These are phyloP conservation scores for Heterotilapia buettikoferi DNA, from an alignment of 2,113 vertebrate species.

Conservation along the genomic window DNA sequence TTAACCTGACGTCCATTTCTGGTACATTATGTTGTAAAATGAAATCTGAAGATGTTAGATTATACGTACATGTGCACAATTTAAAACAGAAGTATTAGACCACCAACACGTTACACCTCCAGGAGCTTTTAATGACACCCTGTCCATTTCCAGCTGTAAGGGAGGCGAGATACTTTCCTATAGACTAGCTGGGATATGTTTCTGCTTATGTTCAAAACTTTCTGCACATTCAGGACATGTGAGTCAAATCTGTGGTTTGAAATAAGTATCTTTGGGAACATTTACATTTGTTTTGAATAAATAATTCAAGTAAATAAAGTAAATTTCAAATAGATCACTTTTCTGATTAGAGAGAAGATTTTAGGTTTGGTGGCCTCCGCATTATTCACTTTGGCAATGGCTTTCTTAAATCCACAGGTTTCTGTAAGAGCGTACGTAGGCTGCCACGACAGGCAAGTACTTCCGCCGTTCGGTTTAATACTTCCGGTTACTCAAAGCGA, in stretches of 20 bases:
- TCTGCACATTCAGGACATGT: background rate
- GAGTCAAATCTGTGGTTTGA: background rate
- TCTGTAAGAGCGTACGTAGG: background rate
- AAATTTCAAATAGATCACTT: too few relatives aligned
- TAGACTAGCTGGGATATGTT: background rate
- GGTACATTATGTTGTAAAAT: background rate
- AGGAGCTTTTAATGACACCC: background rate
- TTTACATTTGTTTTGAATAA: background rate
- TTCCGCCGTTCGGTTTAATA: background rate
- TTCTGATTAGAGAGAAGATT: background rate
- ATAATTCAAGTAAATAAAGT: background rate
- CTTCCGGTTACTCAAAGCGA: background rate
- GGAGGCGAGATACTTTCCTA: background rate
- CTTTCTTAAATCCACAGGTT: background rate
- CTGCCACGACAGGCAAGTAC: fast-evolving
- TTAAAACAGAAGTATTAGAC: background rate
- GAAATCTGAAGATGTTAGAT: background rate
- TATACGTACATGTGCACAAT: fast-evolving
- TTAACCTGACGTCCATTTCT: background rate
- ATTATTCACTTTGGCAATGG: background rate
- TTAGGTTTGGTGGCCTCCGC: fast-evolving
- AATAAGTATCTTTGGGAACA: background rate
- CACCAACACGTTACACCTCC: background rate
- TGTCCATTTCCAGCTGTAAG: background rate
- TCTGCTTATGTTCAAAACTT: background rate